Evolutionary conservation across 2,888 invertebrate species (phyloP).

Genomic region (Sesia apiformis): DNA sequence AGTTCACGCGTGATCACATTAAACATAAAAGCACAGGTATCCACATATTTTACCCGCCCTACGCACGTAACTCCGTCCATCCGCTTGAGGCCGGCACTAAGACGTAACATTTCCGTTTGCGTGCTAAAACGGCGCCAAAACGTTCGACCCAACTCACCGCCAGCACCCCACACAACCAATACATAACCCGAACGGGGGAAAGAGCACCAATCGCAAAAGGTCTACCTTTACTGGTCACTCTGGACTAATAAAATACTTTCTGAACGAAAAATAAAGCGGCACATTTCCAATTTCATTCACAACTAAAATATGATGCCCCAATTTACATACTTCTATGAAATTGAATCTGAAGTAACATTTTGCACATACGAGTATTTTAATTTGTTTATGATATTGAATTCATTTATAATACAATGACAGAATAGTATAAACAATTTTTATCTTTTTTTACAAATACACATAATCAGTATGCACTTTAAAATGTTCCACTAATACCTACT

Average conservation of each 20-base stretch:
- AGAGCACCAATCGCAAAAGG: background rate
- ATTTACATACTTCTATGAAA: too few species aligned
- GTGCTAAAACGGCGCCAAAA: background rate
- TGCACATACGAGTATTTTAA: too few species aligned
- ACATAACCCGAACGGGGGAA: background rate
- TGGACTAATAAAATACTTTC: background rate
- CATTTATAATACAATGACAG: too few species aligned
- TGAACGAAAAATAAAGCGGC: background rate
- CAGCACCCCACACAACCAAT: background rate
- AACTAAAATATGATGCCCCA: background rate
- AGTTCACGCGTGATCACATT: too few species aligned
- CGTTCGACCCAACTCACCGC: background rate
- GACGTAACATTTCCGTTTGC: background rate
- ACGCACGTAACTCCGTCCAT: background rate
- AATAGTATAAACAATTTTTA: too few species aligned
- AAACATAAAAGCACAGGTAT: background rate
- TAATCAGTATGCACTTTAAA: too few species aligned
- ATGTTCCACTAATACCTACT: too few species aligned
- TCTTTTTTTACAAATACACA: too few species aligned
- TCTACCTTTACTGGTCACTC: background rate
- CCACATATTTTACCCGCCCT: background rate
- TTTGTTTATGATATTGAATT: too few species aligned
- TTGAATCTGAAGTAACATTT: background rate
- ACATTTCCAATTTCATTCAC: background rate
- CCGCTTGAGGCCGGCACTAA: background rate